Evolutionary conservation across 2,888 invertebrate genomes (phyloP), one percentile per base, ranked within the genome.

Genomic region (Quadriops clusia): DNA sequence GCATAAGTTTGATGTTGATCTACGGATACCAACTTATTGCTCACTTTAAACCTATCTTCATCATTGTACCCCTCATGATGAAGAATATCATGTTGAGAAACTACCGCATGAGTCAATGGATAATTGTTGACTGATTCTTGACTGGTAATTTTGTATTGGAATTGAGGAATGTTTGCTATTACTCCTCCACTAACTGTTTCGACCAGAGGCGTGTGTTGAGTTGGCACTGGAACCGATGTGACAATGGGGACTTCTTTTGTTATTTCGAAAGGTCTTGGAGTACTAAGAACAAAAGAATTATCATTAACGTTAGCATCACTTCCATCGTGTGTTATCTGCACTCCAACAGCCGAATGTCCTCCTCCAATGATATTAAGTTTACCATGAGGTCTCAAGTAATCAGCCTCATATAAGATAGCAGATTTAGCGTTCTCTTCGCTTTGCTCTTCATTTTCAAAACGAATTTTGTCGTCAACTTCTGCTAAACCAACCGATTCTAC

Each of bases 151-250:
- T 50, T 52, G 29, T 50, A 49, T 37, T 58, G 58, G n/a, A 56
- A 37, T 41, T 54, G 46, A 1, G 57, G 58, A 4, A 53, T 34
- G 28, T 57, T 58, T 3, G 56, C 57, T 6, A 57, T 49, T 6
- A 57, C 57, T 9, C 57, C 58, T 11, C 33, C 39, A 18, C 47
- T 44, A 29, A 44, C 49, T 24, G 41, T 47, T 26, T 49, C 47
- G 29, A 56, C 49, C 4, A 44, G 41, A 8, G 39, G 38, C 5
- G 45, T 43, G 23, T 45, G 46, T 2, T 49, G 35, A 4, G 39
- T 35, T 14, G 54, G 53, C 11, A 53, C 37, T 3, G 55, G 55
- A 16, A 54, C 53, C 5, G 51, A 43, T 12, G 53, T 46, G 12
- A 54, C 49, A n/a, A 39, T 40, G 4, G 53, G 37, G 20, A 45